These are phyloP conservation scores for Onychostruthus taczanowskii DNA, from an alignment of 2,113 vertebrate species.

Conservation along the genomic window DNA sequence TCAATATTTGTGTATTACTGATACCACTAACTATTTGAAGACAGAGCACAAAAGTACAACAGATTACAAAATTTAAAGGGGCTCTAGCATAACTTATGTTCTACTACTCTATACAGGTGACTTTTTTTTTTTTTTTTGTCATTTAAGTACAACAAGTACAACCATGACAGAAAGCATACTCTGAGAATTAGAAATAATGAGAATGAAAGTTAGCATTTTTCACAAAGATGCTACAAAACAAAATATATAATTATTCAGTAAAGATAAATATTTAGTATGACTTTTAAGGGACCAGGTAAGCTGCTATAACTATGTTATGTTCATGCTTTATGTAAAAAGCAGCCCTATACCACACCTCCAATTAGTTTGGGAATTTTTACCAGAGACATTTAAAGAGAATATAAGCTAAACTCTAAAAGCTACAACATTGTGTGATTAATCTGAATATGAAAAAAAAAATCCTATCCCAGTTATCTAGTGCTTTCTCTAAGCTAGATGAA, in stretches of 20 bases:
- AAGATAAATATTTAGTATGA: background rate
- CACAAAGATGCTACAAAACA: background rate
- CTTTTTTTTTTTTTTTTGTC: background rate
- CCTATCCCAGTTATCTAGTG: background rate
- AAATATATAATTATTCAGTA: background rate
- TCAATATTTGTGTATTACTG: background rate
- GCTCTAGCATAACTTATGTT: background rate
- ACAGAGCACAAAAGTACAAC: background rate
- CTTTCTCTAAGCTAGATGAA: background rate
- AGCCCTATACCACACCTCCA: too few species aligned
- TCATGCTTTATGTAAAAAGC: background rate
- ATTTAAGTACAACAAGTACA: background rate
- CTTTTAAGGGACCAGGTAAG: background rate
- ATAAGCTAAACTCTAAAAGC: background rate
- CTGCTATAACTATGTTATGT: accelerated
- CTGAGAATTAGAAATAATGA: background rate
- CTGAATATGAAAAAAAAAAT: background rate
- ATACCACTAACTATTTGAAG: background rate
- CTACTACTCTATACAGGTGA: background rate
- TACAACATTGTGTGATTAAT: background rate
- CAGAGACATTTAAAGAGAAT: background rate
- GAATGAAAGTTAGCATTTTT: background rate
- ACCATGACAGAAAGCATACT: background rate
- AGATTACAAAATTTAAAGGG: slow-evolving; percentile 38
- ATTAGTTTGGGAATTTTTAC: background rate